These are phyloP conservation scores for Scolanthus callimorphus DNA, from an alignment of 92 coral and sea anemone species.

Conservation along the genomic window DNA sequence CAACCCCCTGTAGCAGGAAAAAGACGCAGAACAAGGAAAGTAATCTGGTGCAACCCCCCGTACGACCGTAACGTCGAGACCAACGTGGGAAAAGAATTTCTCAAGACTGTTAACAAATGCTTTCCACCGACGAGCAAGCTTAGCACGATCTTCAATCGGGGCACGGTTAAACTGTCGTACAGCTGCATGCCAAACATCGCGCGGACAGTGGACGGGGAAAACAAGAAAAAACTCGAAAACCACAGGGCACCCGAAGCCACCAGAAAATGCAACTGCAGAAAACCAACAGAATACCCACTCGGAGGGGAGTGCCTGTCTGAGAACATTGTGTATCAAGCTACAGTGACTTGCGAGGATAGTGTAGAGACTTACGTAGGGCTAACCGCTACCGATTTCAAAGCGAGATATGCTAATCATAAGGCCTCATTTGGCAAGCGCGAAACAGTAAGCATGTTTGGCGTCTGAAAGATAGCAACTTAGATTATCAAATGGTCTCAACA, in stretches of 20 bases:
- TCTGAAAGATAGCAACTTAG: too few species aligned
- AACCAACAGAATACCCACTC: slow-evolving; percentile 23
- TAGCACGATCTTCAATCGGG: slow-evolving; percentile 1
- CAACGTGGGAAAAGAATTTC: slow-evolving; percentile 11
- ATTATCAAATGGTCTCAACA: too few species aligned
- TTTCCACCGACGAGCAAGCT: slow-evolving; percentile 13
- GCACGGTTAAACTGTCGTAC: slow-evolving; percentile 3
- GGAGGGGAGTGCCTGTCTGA: slow-evolving; percentile 30
- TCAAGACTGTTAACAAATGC: slow-evolving; percentile 1
- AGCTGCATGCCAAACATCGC: not conserved
- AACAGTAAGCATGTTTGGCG: too few species aligned
- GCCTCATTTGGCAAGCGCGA: too few species aligned
- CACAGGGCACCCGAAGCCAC: slow-evolving; percentile 4
- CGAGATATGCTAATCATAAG: too few species aligned
- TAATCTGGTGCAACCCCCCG: slow-evolving; percentile 10
- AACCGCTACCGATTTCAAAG: too few species aligned
- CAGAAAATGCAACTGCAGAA: slow-evolving; percentile 27
- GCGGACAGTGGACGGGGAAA: slow-evolving; percentile 11
- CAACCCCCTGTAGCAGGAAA: not conserved
- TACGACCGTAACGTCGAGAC: slow-evolving; percentile 12
- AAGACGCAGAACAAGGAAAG: not conserved
- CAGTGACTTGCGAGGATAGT: too few species aligned
- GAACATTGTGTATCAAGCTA: slow-evolving; percentile 31
- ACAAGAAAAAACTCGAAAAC: slow-evolving; percentile 4
- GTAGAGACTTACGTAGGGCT: too few species aligned